Percentiles rank a stretch among this genome's conserved stretches.
Evolutionary conservation across 2,888 invertebrate genomes (phyloP).

Genomic region (Parnassius orleans): DNA sequence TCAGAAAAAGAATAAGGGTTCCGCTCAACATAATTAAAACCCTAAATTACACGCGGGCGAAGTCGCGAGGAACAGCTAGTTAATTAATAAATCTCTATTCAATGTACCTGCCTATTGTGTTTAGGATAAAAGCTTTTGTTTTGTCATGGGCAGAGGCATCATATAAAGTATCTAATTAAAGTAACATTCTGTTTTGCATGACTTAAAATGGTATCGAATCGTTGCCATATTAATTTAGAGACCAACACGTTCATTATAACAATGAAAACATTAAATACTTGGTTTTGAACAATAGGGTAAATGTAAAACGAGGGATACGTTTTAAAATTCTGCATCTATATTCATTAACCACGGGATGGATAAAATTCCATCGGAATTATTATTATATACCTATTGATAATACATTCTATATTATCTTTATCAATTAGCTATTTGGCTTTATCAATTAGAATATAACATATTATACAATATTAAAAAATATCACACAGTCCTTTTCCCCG

Average conservation of each 20-base stretch:
- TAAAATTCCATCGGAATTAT: too few relatives aligned
- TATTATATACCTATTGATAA: too few relatives aligned
- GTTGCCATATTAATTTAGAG: not conserved
- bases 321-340: not conserved
- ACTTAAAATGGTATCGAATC: not conserved
- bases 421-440: too few relatives aligned
- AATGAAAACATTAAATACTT: not conserved
- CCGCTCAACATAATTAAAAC: too few relatives aligned
- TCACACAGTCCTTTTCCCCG: too few relatives aligned
- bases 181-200: slow-evolving; percentile 3
- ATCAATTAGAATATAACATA: too few relatives aligned
- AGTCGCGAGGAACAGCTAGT: too few relatives aligned
- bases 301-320: not conserved
- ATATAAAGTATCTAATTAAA: slow-evolving; percentile 5
- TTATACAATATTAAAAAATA: too few relatives aligned
- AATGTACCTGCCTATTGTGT: slow-evolving; percentile 5
- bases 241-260: not conserved
- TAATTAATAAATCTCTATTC: slow-evolving; percentile 7
- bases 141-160: not conserved
- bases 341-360: too few relatives aligned
- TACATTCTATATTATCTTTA: too few relatives aligned
- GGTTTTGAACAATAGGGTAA: not conserved
- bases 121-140: slow-evolving; percentile 12
- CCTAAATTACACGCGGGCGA: too few relatives aligned
- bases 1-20: too few relatives aligned